Conservation (phyloP, 2,797 vertebrate species). For the Otolemur crassicaudatus region DNA sequence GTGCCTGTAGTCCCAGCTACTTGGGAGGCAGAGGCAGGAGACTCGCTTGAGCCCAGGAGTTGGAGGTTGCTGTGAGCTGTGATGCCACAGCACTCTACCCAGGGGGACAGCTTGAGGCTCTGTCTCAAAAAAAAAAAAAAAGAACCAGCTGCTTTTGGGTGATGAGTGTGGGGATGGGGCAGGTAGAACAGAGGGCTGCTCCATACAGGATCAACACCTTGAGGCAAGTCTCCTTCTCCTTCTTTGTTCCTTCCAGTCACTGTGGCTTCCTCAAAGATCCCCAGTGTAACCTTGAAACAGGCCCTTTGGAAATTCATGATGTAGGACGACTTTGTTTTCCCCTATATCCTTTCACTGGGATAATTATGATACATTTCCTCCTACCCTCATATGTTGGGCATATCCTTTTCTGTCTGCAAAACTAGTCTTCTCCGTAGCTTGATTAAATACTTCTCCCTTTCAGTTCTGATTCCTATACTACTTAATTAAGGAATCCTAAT, state of each 20-base stretch:
- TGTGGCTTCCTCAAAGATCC: neutral
- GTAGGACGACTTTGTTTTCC: no score
- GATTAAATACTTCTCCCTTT: neutral
- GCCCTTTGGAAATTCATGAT: no score
- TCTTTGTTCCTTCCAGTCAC: rapidly evolving
- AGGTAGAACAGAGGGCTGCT: rapidly evolving
- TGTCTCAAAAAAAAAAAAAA: no score
- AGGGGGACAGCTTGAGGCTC: no score
- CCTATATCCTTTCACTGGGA: no score
- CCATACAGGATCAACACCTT: neutral
- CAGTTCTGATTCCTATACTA: neutral
- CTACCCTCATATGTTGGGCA: rapidly evolving
- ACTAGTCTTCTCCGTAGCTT: neutral
- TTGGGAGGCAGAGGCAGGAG: no score
- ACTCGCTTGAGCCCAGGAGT: no score
- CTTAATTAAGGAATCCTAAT: neutral
- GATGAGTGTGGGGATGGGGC: rapidly evolving
- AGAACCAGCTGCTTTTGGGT: neutral
- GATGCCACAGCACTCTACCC: no score
- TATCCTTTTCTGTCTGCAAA: neutral
- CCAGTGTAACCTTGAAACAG: neutral
- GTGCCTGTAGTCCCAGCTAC: no score
- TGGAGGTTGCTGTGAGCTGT: no score
- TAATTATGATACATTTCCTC: neutral
- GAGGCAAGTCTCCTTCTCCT: rapidly evolving